These are phyloP conservation scores for Herpailurus yagouaroundi DNA, from an alignment of 2,113 vertebrate genomes.

Conservation along the genomic window DNA sequence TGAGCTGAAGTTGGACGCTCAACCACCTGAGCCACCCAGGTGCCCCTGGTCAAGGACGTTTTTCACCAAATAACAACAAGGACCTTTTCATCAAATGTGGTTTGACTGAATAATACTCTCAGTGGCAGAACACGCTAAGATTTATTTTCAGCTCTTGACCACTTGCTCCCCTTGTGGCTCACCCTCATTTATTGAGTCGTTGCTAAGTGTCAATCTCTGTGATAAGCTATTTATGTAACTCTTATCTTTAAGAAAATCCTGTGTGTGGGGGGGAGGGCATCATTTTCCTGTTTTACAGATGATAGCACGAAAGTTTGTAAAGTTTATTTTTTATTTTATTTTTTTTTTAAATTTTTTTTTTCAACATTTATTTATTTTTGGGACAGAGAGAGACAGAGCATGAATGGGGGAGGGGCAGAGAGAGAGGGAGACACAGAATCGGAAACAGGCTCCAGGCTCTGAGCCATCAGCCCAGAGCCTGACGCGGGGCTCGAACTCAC, in stretches of 20 bases:
- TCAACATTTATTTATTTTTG: no score
- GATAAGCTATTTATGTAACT: neutral
- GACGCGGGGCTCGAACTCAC: no score
- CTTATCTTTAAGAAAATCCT: neutral
- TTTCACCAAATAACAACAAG: neutral
- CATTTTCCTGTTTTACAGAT: neutral
- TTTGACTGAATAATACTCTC: neutral
- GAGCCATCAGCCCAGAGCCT: no score
- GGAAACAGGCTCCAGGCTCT: no score
- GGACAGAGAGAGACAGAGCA: no score
- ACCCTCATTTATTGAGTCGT: neutral
- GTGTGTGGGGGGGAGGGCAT: neutral
- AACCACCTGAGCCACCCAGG: no score
- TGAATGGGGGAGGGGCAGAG: no score
- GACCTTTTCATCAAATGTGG: neutral
- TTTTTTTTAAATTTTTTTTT: no score
- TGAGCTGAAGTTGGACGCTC: no score
- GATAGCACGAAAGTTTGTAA: neutral
- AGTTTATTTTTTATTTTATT: no score
- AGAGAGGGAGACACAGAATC: no score
- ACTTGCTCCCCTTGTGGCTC: neutral
- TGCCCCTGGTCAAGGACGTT: neutral
- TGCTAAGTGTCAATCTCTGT: neutral
- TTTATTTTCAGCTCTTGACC: neutral
- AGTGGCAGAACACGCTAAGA: neutral